Conservation (phyloP, 2,113 vertebrate genomes). For the Meleagris gallopavo region DNA sequence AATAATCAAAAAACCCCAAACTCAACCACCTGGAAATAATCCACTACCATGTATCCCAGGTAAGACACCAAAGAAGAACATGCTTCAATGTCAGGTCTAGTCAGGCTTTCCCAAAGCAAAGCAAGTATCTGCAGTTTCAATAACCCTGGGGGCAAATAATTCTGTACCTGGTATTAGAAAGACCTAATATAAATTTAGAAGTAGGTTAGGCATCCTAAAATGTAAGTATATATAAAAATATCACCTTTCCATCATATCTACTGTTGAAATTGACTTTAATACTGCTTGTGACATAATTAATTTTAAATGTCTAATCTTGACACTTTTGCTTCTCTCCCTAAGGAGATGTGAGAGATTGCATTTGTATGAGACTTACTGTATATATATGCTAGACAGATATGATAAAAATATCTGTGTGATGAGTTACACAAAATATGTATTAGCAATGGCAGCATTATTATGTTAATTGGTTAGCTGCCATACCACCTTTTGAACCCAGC, state of each 20-base stretch:
- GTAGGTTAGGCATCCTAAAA: slow-evolving; percentile 12
- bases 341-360: neutral
- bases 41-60: neutral
- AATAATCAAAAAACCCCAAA: neutral
- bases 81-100: neutral
- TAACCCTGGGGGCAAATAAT: neutral
- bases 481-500: neutral
- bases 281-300: neutral
- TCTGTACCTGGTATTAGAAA: neutral
- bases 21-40: neutral
- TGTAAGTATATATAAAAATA: neutral
- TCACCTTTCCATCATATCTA: neutral
- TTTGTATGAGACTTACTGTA: neutral
- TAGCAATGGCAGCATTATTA: neutral
- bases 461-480: neutral
- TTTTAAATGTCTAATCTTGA: neutral
- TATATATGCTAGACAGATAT: neutral
- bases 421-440: neutral
- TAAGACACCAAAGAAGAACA: neutral
- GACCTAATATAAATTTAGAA: neutral
- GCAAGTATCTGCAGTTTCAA: neutral
- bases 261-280: neutral
- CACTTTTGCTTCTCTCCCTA: neutral
- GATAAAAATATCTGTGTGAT: neutral
- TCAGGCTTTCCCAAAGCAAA: neutral